Conservation (phyloP, 2,113 vertebrate species). For the Halcyon senegalensis region DNA sequence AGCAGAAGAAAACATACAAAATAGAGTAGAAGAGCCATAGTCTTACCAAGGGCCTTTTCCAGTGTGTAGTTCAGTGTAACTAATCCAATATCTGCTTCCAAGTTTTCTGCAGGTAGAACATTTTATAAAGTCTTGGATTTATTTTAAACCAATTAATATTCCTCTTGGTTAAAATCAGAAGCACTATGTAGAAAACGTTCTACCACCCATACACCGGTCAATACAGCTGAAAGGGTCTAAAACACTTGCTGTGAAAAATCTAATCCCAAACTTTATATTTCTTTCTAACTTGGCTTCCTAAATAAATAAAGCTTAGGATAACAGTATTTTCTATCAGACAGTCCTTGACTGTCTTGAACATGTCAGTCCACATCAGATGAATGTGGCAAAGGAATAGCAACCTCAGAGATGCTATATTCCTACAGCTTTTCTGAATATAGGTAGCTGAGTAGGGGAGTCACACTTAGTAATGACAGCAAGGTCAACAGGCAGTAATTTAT, state of each 20-base stretch:
- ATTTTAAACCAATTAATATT: not conserved
- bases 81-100: not conserved
- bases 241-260: not conserved
- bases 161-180: not conserved
- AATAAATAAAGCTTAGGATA: not conserved
- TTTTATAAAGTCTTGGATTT: not conserved
- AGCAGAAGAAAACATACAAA: not conserved
- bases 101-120: not conserved
- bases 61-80: not conserved
- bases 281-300: not conserved
- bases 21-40: not conserved
- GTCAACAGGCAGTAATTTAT: not conserved
- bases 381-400: not conserved
- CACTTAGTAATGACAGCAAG: not conserved
- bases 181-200: not conserved
- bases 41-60: not conserved
- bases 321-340: not conserved
- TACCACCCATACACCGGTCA: not conserved
- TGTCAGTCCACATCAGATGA: rapidly evolving
- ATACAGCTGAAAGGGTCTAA: not conserved
- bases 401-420: not conserved
- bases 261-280: not conserved
- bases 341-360: not conserved
- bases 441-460: not conserved
- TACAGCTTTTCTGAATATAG: not conserved